A percentile compares a stretch with the other conserved stretches of the same genome.
Conservation (phyloP, 2,888 invertebrate genomes). For the Watsonalla binaria region DNA sequence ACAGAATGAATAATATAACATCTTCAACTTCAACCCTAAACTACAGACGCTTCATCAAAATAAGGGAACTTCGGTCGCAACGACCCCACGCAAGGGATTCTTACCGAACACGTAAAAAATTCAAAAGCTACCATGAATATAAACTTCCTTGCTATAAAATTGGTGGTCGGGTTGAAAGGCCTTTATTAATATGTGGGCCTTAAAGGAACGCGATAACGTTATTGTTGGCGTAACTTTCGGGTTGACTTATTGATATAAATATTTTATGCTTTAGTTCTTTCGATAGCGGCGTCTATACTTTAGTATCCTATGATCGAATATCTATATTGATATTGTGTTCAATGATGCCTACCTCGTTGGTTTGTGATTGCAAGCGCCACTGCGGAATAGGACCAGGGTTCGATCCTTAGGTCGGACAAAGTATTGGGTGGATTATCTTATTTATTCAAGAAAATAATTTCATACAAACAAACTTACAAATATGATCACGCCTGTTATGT, state of each 20-base stretch:
- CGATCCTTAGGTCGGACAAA: too few species aligned
- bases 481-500: too few species aligned
- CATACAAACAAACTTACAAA: too few species aligned
- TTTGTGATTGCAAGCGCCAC: too few species aligned
- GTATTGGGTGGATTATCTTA: too few species aligned
- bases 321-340: too few species aligned
- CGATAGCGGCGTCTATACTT: too few species aligned
- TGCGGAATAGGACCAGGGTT: too few species aligned
- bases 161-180: slow-evolving; percentile 33
- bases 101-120: slow-evolving; percentile 53
- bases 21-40: slow-evolving; percentile 18
- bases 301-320: neutral
- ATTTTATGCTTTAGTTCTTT: slow-evolving; percentile 8
- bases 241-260: slow-evolving; percentile 8
- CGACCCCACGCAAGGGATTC: slow-evolving; percentile 20
- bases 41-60: slow-evolving; percentile 17
- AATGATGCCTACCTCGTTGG: too few species aligned
- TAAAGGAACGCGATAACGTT: slow-evolving; percentile 26
- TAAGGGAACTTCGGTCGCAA: slow-evolving; percentile 20
- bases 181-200: slow-evolving; percentile 37
- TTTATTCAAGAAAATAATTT: too few species aligned
- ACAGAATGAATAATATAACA: neutral
- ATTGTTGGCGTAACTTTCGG: slow-evolving; percentile 2
- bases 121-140: slow-evolving; percentile 61
- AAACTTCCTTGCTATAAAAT: slow-evolving; percentile 49